Conservation (phyloP, 2,888 invertebrate species). For the Brachylomia viminalis region DNA sequence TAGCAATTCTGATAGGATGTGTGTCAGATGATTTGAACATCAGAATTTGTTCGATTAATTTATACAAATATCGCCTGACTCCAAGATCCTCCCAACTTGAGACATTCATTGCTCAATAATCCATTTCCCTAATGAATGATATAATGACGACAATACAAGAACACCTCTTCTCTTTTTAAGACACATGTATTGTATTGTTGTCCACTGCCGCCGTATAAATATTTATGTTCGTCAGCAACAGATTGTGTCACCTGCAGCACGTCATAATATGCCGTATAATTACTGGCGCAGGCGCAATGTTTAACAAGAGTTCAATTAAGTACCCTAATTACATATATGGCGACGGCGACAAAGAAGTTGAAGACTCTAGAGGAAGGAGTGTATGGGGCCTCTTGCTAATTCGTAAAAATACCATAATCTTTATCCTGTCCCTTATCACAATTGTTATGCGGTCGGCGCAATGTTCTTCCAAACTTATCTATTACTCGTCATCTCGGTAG, state of each 20-base stretch:
- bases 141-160: conserved; percentile 5
- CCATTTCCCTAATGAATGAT: neutral
- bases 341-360: neutral
- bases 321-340: neutral
- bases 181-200: conserved; percentile 16
- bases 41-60: too few relatives aligned
- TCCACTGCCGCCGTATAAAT: conserved; percentile 1
- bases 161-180: neutral
- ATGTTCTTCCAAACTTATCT: neutral
- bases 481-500: neutral
- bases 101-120: neutral
- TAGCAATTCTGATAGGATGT: too few relatives aligned
- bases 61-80: neutral
- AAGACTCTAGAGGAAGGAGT: neutral
- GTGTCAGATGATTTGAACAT: too few relatives aligned
- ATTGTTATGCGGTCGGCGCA: too few relatives aligned
- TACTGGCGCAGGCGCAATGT: neutral
- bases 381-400: neutral
- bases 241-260: conserved; percentile 22
- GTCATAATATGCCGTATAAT: neutral
- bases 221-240: conserved; percentile 21
- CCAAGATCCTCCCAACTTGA: neutral
- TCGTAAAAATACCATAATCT: neutral
- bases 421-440: neutral
- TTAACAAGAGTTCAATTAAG: conserved; percentile 12